phyloP scores from a whole-genome alignment of 2,113 vertebrate genomes.

The Nycticebus coucang region DNA sequence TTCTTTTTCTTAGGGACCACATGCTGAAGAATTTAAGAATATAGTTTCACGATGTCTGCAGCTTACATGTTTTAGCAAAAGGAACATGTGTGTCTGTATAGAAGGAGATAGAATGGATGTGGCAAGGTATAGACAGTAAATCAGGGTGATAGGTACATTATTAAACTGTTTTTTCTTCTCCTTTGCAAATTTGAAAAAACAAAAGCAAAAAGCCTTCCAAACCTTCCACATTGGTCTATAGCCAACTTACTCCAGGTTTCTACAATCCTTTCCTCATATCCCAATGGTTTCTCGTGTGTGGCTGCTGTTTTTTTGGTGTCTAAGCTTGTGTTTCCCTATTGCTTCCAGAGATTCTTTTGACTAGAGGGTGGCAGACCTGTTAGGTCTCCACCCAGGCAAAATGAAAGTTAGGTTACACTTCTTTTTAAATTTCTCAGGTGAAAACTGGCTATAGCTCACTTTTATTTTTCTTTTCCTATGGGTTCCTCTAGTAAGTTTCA shows the following conservation, averaged over 20 bases:
- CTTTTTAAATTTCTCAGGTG: background rate
- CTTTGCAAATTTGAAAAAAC: background rate
- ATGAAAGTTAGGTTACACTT: too few species aligned
- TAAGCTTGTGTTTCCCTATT: background rate
- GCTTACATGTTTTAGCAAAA: background rate
- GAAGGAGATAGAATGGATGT: background rate
- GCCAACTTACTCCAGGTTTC: background rate
- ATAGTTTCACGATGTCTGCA: background rate
- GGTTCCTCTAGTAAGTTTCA: background rate
- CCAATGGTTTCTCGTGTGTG: background rate
- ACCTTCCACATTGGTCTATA: background rate
- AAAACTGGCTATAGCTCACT: background rate
- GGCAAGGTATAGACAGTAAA: background rate
- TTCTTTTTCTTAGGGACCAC: background rate
- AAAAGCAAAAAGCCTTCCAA: background rate
- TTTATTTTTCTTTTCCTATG: background rate
- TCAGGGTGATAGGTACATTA: background rate
- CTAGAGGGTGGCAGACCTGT: background rate
- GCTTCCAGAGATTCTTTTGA: background rate
- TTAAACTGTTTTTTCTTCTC: background rate
- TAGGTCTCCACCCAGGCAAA: background rate
- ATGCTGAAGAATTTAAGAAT: background rate
- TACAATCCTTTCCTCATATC: too few species aligned
- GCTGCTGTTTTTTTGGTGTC: background rate
- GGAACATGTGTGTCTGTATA: background rate